A percentile compares a stretch with the other conserved stretches of the same genome.
phyloP scores from a whole-genome alignment of 2,797 vertebrate genomes.

The Sebastes nivosus region DNA sequence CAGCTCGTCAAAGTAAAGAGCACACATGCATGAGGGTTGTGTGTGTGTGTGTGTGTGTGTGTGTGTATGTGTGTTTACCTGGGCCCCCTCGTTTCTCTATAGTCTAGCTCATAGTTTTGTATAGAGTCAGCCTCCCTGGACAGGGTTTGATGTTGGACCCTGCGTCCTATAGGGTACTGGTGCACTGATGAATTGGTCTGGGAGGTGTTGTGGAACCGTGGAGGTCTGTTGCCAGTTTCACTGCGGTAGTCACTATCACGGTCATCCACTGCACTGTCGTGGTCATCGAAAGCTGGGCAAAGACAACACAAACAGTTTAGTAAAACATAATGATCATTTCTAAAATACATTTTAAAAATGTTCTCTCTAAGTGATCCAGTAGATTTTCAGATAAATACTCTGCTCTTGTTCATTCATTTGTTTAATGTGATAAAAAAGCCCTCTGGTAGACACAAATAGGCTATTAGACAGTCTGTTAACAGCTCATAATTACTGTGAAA shows the following conservation, averaged over 20 bases:
- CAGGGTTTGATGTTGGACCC: conserved; percentile 80
- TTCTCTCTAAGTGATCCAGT: neutral
- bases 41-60: neutral
- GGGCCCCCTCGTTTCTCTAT: conserved; percentile 79
- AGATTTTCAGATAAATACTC: neutral
- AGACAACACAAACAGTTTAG: conserved; percentile 22
- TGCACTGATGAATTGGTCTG: conserved; percentile 93
- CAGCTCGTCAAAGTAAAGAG: neutral
- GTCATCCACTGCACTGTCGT: conserved; percentile 93
- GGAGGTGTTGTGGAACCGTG: conserved; percentile 86
- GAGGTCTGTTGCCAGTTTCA: conserved; percentile 90
- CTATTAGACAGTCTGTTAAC: neutral
- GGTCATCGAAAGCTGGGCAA: conserved; percentile 89
- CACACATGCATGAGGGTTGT: neutral
- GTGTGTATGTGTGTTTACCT: conserved; percentile 79
- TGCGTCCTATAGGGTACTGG: conserved; percentile 88
- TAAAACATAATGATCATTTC: neutral
- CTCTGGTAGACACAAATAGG: neutral
- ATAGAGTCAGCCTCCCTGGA: conserved; percentile 83
- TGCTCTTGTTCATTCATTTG: neutral
- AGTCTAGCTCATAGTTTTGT: conserved; percentile 87
- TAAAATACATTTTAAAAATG: neutral
- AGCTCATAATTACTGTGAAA: neutral
- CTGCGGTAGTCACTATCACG: conserved; percentile 94
- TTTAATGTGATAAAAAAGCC: neutral